Percentiles rank a stretch among this genome's conserved stretches.
Conservation (phyloP, 2,113 vertebrate genomes). For the Aythya baeri region DNA sequence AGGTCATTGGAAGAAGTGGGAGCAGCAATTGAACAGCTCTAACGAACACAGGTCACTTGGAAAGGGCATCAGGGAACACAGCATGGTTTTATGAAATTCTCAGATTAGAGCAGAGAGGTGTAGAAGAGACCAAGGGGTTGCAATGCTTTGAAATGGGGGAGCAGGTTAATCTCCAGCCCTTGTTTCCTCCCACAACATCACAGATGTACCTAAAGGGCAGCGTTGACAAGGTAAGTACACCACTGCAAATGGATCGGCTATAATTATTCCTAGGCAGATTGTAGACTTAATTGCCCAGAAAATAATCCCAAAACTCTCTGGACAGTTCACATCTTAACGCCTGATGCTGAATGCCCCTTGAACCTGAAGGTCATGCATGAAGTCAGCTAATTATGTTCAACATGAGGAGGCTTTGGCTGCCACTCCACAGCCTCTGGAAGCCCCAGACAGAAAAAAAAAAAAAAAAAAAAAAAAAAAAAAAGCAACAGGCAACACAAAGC, state of each 20-base stretch:
- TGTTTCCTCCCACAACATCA: neutral
- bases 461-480: neutral
- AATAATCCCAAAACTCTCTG: neutral
- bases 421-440: neutral
- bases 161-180: neutral
- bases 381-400: neutral
- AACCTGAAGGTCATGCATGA: neutral
- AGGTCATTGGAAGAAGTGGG: neutral
- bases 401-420: neutral
- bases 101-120: neutral
- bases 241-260: neutral
- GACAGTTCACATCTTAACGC: neutral
- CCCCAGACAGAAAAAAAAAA: neutral
- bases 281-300: conserved; percentile 10
- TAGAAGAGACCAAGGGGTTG: neutral
- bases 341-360: neutral
- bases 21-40: neutral
- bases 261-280: neutral
- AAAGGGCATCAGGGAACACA: neutral
- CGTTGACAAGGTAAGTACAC: neutral
- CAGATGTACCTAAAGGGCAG: neutral
- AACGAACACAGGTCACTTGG: rapidly evolving
- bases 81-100: neutral
- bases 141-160: neutral
- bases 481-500: neutral